Evolutionary conservation across 1,140 invertebrate species (phyloP).

Genomic region (Campoletis sonorensis): DNA sequence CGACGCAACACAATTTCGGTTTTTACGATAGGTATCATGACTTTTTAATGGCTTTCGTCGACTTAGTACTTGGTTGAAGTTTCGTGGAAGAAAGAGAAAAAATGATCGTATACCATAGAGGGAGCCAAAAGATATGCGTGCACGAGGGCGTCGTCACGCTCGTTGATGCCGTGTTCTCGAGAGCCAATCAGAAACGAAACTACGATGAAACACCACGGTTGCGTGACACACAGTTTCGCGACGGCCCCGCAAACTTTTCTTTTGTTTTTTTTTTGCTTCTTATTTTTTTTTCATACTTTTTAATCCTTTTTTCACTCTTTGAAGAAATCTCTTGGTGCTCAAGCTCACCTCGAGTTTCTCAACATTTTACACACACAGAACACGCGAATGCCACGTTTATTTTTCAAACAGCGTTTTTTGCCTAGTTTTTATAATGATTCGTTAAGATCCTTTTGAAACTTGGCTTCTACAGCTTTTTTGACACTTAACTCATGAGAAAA

Average conservation of each 20-base stretch:
- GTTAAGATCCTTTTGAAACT: too few relatives aligned
- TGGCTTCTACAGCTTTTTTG: too few relatives aligned
- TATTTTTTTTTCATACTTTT: background rate
- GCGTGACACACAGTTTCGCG: conserved; percentile 58
- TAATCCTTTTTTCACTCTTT: background rate
- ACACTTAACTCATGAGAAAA: too few relatives aligned
- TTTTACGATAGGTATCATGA: background rate
- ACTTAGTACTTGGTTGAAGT: background rate
- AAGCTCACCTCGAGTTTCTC: background rate
- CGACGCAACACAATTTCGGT: conserved; percentile 59
- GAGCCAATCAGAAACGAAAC: conserved; percentile 59
- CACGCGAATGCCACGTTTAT: background rate
- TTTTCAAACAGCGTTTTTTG: background rate
- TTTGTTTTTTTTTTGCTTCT: conserved; percentile 9
- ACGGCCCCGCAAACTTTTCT: conserved; percentile 12
- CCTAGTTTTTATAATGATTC: background rate
- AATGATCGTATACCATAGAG: background rate
- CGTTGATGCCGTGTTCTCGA: conserved; percentile 46
- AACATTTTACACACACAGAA: background rate
- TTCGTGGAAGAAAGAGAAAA: conserved; percentile 15
- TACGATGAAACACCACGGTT: conserved; percentile 52
- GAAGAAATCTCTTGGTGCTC: conserved; percentile 5
- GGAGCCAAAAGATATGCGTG: conserved; percentile 55
- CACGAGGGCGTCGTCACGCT: conserved; percentile 60
- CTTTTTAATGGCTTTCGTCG: background rate